Evolutionary conservation across 1,140 invertebrate genomes (phyloP), one percentile per base, ranked within the genome.

Genomic region (Cylas formicarius): DNA sequence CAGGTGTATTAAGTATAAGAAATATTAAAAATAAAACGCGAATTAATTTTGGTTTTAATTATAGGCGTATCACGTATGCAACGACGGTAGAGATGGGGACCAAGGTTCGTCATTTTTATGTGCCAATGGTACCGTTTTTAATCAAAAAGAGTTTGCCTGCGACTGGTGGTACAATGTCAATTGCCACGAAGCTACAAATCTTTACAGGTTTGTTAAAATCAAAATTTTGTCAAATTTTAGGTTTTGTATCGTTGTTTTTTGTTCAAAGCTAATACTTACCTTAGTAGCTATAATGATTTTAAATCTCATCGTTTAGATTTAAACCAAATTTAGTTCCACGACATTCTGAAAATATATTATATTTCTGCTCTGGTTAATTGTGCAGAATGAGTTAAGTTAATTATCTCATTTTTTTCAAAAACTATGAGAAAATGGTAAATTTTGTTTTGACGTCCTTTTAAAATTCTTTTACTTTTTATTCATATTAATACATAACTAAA

Each of bases 91-190:
- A 3, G 84, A 88, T 55, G 84, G 84, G 9, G 73, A 84, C 40
- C 82, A 86, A 60, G 84, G 84, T 0, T 81, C 83, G 0, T 74
- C 77, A 0, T 91, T 92, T 63, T 75, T 92, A 0, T 92, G 90
- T 62, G 81, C 86, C 3, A 90, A 91, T 58, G 88, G 88, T 0
- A 92, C 90, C 0, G 70, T 92, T 31, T 93, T 91, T 62, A 88
- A 88, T 60, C 89, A 92, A 59, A 73, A 80, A 27, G 83, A 87
- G 57, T 90, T 91, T 52, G 76, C 84, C 17, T 92, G 90, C 55
- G 89, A 92, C 60, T 92, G 88, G 87, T 91, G 87, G 88, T 90
- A 90, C 67, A 91, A 91, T 60, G 88, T 90, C 0, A 81, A 90
- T 58, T 91, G 80, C 52, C 73, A 72, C 6, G 74, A 81, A 54